Base-by-base conservation (phyloP, 2,888 invertebrate genomes). In the Sarcophaga rosellei region DNA sequence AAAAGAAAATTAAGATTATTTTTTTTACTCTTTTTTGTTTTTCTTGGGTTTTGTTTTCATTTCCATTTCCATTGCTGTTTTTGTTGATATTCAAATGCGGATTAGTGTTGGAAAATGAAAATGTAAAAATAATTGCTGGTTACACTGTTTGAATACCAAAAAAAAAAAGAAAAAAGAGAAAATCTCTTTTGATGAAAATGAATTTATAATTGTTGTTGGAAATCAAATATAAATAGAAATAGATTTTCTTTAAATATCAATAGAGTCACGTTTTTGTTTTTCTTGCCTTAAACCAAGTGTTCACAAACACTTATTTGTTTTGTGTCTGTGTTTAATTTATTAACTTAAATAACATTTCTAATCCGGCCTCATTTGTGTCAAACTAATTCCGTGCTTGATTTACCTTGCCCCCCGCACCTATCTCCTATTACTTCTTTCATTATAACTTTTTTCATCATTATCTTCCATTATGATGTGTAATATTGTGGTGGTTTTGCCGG, bases 301-400 rank as follows among this genome's bases (percentile, higher is more conserved):
- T 15, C 53, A 17, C 53, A 53, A 4, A 2, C 12, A 53, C 53
- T 53, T 53, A 12, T 72, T 47, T 6, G 25, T 76, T 57, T 53
- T 45, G 45, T 61, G 20, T n/a, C n/a, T 61, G 10, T 61, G 10
- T 20, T 20, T 12, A 59, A 76, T 72, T 72, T 72, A 47, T 77
- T 72, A 82, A 77, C 82, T 73, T 70, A 23, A 21, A 72, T 77
- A 44, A 47, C 44, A 53, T 65, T 77, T 61, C 61, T 72, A 82
- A 82, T 82, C 82, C 82, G 82, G 77, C 47, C 65, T 81, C 61
- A 82, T 77, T 82, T 82, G 72, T 82, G 82, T 77, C 82, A 77
- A 72, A 61, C 72, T 35, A 35, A 35, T 35, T 72, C 4, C 66
- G 15, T 47, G 15, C 15, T 15, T 15, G 15, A 47, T 1, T 35